Evolutionary conservation across 2,888 invertebrate species (phyloP).

Genomic region (Zhengitettix transpicula): DNA sequence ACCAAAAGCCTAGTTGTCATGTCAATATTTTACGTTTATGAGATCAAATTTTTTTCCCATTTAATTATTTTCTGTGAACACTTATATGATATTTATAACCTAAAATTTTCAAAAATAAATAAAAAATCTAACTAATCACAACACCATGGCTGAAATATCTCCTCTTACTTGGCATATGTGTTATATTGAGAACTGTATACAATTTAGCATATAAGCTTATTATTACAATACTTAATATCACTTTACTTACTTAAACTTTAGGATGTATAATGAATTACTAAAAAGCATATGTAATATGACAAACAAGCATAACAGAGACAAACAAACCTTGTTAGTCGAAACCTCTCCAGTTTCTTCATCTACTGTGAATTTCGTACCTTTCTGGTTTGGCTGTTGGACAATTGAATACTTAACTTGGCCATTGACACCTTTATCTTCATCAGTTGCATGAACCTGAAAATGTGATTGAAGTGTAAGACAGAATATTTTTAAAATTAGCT

Average conservation of each 20-base stretch:
- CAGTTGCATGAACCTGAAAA: slow-evolving; percentile 55
- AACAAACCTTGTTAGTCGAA: slow-evolving; percentile 63
- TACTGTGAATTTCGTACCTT: slow-evolving; percentile 88
- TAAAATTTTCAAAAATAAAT: too few species aligned
- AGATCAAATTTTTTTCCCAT: too few species aligned
- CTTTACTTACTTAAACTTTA: background rate
- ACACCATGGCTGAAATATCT: too few species aligned
- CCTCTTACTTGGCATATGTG: too few species aligned
- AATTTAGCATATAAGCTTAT: background rate
- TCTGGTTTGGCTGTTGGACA: slow-evolving; percentile 86
- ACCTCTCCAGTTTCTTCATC: slow-evolving; percentile 92
- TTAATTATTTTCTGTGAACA: too few species aligned
- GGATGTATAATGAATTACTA: background rate
- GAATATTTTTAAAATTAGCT: too few species aligned
- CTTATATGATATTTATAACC: too few species aligned
- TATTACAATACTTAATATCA: background rate
- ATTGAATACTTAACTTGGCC: slow-evolving; percentile 95
- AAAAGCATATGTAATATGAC: background rate
- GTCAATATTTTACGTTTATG: too few species aligned
- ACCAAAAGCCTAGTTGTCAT: too few species aligned
- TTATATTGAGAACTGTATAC: too few species aligned
- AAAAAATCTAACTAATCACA: too few species aligned
- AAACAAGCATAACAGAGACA: background rate
- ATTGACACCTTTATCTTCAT: slow-evolving; percentile 90
- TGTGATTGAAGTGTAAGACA: background rate